phyloP scores from a whole-genome alignment of 2,113 vertebrate species.

The Scomber scombrus region DNA sequence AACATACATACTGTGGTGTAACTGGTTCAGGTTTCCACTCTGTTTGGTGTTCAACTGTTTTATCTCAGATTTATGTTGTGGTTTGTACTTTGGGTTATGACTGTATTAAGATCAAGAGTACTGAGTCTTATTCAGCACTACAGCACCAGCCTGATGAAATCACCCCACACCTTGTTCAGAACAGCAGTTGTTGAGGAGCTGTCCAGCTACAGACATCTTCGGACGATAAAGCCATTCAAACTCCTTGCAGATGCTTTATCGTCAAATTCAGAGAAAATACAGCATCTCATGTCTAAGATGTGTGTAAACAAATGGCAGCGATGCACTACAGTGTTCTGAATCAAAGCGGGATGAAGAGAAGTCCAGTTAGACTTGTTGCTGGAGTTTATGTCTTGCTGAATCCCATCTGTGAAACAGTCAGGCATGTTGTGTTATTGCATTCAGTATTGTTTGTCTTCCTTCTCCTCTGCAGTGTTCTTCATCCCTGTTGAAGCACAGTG shows the following conservation, averaged over 20 bases:
- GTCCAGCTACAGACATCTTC: background rate
- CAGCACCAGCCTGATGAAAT: background rate
- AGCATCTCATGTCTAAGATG: too few relatives aligned
- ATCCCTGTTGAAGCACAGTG: slow-evolving; percentile 21
- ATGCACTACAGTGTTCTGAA: too few relatives aligned
- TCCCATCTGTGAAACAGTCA: background rate
- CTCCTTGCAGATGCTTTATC: background rate
- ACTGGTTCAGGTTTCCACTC: too few relatives aligned
- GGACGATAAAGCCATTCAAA: background rate
- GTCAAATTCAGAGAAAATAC: background rate
- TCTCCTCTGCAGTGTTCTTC: slow-evolving; percentile 46
- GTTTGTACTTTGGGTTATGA: slow-evolving; percentile 2
- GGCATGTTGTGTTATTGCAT: background rate
- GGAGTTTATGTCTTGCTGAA: background rate
- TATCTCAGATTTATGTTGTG: background rate
- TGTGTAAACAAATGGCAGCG: too few relatives aligned
- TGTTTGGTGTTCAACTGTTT: too few relatives aligned
- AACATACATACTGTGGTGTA: too few relatives aligned
- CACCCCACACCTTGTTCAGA: background rate
- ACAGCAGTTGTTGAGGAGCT: background rate
- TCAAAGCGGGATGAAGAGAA: too few relatives aligned
- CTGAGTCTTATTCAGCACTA: too few relatives aligned
- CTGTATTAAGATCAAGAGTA: background rate
- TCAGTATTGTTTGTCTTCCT: background rate
- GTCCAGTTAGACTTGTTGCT: background rate